These are phyloP conservation scores for Itoplectis maculator DNA, from an alignment of 2,888 invertebrate genomes.

Conservation along the genomic window DNA sequence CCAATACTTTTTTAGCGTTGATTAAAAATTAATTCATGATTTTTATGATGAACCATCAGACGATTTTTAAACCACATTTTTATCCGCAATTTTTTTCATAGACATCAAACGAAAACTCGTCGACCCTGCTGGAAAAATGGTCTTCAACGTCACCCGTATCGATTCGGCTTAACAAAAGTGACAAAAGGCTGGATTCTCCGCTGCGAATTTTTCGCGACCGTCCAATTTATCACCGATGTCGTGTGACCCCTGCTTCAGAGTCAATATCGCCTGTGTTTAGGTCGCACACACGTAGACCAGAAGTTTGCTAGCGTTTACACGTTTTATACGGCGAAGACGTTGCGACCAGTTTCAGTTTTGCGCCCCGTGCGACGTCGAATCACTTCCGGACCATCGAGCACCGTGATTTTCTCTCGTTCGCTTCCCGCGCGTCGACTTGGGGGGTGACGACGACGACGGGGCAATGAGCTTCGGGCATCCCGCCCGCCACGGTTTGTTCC, in stretches of 20 bases:
- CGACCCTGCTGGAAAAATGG: background rate
- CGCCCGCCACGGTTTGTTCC: slow-evolving; percentile 11
- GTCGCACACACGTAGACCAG: slow-evolving; percentile 20
- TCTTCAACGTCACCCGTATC: slow-evolving; percentile 31
- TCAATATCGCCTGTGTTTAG: background rate
- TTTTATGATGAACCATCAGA: background rate
- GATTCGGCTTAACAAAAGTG: slow-evolving; percentile 57
- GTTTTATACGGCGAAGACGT: slow-evolving; percentile 43
- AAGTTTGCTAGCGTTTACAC: slow-evolving; percentile 18
- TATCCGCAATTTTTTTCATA: too few relatives aligned
- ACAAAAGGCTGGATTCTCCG: slow-evolving; percentile 52
- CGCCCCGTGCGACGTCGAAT: slow-evolving; percentile 73
- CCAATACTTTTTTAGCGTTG: background rate
- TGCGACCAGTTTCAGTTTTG: slow-evolving; percentile 64
- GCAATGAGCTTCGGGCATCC: slow-evolving; percentile 31
- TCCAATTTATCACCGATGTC: slow-evolving; percentile 69
- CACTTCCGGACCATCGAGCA: slow-evolving; percentile 78
- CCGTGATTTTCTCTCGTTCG: slow-evolving; percentile 72
- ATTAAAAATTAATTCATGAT: background rate
- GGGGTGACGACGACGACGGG: slow-evolving; percentile 61
- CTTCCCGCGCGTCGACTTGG: slow-evolving; percentile 54
- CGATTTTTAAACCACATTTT: too few relatives aligned
- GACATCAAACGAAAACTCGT: slow-evolving; percentile 22
- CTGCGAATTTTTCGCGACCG: slow-evolving; percentile 55
- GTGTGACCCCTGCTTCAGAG: slow-evolving; percentile 58